Percentiles rank a stretch among this genome's conserved stretches.
phyloP scores from a whole-genome alignment of 2,113 vertebrate genomes.

The Todiramphus chloris region DNA sequence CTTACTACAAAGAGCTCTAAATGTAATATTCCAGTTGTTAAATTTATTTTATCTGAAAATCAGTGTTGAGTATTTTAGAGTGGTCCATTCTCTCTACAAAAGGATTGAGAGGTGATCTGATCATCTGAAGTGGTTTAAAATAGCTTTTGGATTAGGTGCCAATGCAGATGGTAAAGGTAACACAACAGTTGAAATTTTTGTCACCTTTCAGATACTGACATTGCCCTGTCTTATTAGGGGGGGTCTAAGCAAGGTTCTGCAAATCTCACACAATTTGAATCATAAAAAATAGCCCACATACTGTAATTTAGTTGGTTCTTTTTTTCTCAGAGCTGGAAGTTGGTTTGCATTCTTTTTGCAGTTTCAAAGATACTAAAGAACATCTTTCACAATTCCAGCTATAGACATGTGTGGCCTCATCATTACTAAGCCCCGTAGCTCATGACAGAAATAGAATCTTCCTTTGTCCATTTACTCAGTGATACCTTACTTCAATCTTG shows the following conservation, averaged over 20 bases:
- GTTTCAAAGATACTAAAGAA: neutral
- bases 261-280: neutral
- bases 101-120: neutral
- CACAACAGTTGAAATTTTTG: neutral
- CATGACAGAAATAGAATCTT: neutral
- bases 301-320: neutral
- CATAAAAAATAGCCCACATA: neutral
- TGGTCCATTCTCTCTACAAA: neutral
- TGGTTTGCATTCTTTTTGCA: neutral
- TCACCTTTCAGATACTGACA: neutral
- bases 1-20: neutral
- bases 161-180: neutral
- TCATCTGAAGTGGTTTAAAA: neutral
- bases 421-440: neutral
- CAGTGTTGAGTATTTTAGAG: neutral
- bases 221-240: neutral
- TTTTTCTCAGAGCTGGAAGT: neutral
- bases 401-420: neutral
- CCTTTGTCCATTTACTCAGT: neutral
- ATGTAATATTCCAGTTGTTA: neutral
- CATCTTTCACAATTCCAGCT: neutral
- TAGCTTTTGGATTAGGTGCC: neutral
- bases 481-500: neutral
- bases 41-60: neutral
- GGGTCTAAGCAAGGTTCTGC: neutral